Base-by-base conservation (phyloP, 2,113 vertebrate species). In the Halcyon malimbica region DNA sequence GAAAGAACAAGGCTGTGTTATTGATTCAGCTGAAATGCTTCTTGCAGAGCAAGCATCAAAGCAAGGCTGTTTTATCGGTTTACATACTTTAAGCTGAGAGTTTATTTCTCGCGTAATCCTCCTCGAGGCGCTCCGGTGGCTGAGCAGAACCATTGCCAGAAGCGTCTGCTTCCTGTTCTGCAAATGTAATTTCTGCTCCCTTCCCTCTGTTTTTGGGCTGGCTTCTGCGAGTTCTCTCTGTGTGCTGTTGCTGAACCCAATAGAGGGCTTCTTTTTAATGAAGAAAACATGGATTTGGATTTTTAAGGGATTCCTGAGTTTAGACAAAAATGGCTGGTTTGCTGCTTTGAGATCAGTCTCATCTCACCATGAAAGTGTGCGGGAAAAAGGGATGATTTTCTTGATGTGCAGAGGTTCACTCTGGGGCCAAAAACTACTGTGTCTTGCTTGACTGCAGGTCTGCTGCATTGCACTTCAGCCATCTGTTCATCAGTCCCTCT, bases 1-100 rank as follows among this genome's bases (percentile, higher is more conserved):
- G 77, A 86, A 87, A 86, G 77, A 96, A 48, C 65, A 77, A 26
- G 1, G 10, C 13, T 7, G 60, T n/a, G 51, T 83, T 96, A 91
- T 86, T 93, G 97, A 95, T 97, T 97, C 90, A 73, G 83, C 96
- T 89, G 91, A 96, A 97, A 95, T 71, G 87, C 70, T 85, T 82
- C 90, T 97, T 96, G 89, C 83, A 94, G 95, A 92, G 78, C 94
- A 92, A 93, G 86, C 96, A 93, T 96, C 96, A 96, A 96, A 97
- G 92, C 88, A 91, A 83, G 87, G 71, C 96, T 96, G 95, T 90
- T 97, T 97, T 97, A 96, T 96, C 97, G 92, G 95, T 97, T 97
- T 96, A 96, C 92, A 95, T 96, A 91, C 93, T 97, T 94, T 83
- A 91, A 85, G 35, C 62, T 14, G 21, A 59, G 76, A 78, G 95